A percentile compares a stretch with the other conserved stretches of the same genome.
These are phyloP conservation scores for Enteromius argenteus DNA, from an alignment of 2,797 vertebrate genomes.

Conservation along the genomic window DNA sequence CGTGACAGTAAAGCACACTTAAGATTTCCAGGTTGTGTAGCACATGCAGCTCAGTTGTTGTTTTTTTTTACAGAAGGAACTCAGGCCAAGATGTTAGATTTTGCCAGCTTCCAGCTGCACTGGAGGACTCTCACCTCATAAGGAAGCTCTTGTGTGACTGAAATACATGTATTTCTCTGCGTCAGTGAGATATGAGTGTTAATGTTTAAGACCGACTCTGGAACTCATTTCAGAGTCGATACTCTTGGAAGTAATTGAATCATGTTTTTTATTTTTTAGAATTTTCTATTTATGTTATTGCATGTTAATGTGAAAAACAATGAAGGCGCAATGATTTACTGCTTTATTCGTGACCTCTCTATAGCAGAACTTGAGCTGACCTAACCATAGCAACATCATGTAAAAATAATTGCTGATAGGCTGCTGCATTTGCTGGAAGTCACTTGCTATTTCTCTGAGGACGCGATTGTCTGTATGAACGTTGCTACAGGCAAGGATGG, in stretches of 20 bases:
- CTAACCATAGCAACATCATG: constrained; percentile 5
- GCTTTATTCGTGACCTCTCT: background rate
- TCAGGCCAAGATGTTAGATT: background rate
- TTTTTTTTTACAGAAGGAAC: constrained; percentile 7
- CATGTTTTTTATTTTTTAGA: background rate
- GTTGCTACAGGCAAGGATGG: background rate
- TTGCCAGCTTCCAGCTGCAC: constrained; percentile 3
- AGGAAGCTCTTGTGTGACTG: constrained; percentile 3
- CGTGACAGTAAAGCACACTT: background rate
- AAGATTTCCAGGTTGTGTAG: constrained; percentile 29
- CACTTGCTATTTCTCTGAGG: background rate
- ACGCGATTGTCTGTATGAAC: constrained; percentile 3
- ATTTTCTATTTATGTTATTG: constrained; percentile 20
- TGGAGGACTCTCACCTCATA: background rate
- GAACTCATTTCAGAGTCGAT: background rate
- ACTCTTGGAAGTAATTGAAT: background rate
- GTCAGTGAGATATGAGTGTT: background rate
- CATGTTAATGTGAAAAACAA: constrained; percentile 17
- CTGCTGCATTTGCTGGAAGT: constrained; percentile 12
- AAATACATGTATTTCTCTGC: constrained; percentile 8
- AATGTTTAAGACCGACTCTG: background rate
- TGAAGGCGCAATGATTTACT: background rate
- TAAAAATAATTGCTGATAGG: background rate
- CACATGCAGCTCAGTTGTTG: background rate
- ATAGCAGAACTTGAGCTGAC: background rate